A percentile compares a stretch with the other conserved stretches of the same genome.
Conservation (phyloP, 2,797 vertebrate genomes). For the Tympanoctomys barrerae region DNA sequence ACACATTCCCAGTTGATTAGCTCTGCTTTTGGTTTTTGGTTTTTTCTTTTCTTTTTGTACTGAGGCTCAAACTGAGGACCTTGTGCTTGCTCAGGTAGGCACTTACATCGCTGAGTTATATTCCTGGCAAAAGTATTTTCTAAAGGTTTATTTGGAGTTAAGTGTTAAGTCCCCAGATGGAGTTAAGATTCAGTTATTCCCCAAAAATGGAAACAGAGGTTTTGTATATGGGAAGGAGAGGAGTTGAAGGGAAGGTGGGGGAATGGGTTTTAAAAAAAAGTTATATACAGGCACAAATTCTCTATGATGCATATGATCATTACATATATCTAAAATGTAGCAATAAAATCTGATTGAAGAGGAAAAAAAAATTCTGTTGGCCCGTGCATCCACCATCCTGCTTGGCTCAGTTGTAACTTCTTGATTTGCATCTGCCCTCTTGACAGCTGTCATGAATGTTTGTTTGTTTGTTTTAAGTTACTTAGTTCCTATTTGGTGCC, state of each 20-base stretch:
- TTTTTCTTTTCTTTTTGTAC: no score
- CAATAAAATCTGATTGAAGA: no score
- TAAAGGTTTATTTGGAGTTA: conserved; percentile 34
- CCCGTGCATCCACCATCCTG: background rate
- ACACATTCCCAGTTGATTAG: background rate
- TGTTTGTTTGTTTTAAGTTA: background rate
- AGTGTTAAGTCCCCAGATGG: background rate
- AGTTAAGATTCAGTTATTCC: conserved; percentile 15
- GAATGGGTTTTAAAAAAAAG: background rate
- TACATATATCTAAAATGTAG: no score
- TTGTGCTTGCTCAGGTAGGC: no score
- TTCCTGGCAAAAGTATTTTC: background rate
- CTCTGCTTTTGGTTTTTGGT: background rate
- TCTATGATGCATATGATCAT: no score
- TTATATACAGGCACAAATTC: background rate
- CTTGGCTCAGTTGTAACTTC: background rate
- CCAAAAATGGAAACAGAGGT: background rate
- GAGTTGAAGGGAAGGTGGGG: background rate
- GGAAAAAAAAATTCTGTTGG: background rate
- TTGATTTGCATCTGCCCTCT: background rate
- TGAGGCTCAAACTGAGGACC: no score
- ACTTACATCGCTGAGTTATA: no score
- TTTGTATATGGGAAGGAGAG: background rate
- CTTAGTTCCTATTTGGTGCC: background rate
- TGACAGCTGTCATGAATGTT: background rate